These are phyloP conservation scores for Anas platyrhynchos DNA, from an alignment of 2,113 vertebrate species.

Conservation along the genomic window DNA sequence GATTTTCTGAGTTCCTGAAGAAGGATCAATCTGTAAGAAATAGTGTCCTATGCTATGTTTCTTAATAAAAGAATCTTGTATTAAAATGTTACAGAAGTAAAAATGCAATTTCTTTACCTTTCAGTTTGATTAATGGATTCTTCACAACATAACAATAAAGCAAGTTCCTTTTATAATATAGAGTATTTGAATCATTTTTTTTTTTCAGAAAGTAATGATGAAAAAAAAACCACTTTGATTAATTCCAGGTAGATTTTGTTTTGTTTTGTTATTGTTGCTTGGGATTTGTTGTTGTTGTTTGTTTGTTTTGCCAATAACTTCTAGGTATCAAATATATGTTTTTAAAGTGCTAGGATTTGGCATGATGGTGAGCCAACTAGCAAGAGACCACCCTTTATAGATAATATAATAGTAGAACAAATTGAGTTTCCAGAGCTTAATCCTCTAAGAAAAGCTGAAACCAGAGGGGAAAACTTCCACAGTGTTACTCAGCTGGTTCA, in stretches of 20 bases:
- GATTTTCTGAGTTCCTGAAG: conserved; percentile 15
- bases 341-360: conserved; percentile 33
- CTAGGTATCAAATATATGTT: neutral
- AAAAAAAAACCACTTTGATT: neutral
- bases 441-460: conserved; percentile 54
- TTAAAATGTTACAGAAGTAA: conserved; percentile 69
- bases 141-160: conserved; percentile 37
- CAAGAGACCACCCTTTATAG: conserved; percentile 26
- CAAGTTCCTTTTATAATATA: conserved; percentile 29
- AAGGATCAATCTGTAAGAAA: neutral
- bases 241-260: conserved; percentile 17
- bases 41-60: conserved; percentile 28
- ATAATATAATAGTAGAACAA: conserved; percentile 35
- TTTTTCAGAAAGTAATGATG: conserved; percentile 21
- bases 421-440: conserved; percentile 46
- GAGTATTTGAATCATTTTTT: neutral
- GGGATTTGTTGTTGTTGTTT: neutral
- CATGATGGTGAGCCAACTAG: neutral
- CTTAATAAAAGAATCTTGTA: conserved; percentile 43
- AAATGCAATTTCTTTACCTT: conserved; percentile 71
- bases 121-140: conserved; percentile 69
- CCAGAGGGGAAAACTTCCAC: neutral
- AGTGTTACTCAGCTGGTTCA: conserved; percentile 32
- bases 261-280: neutral
- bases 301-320: neutral